Evolutionary conservation across 2,888 invertebrate genomes (phyloP).

Genomic region (Lamellibrachia columna): DNA sequence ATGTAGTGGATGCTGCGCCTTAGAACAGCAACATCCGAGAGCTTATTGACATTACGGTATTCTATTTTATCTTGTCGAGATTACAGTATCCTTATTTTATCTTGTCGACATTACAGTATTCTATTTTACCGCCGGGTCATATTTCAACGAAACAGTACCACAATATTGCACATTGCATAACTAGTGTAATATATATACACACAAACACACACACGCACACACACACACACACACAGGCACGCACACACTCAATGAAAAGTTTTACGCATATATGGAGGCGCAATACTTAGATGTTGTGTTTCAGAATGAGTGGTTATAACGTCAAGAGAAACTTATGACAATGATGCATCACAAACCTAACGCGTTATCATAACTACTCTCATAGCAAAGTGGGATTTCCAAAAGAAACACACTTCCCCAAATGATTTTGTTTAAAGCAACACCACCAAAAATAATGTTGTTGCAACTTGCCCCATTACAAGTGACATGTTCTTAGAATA

Average conservation of each 20-base stretch:
- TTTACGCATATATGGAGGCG: too few species aligned
- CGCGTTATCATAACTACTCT: neutral
- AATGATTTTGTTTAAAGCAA: neutral
- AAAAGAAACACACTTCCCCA: neutral
- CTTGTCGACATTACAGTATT: neutral
- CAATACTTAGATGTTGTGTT: too few species aligned
- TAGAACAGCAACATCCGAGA: neutral
- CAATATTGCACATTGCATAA: neutral
- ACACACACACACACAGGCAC: too few species aligned
- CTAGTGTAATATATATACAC: neutral
- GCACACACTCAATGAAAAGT: too few species aligned
- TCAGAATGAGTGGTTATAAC: neutral
- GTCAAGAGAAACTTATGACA: neutral
- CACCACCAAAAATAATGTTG: too few species aligned
- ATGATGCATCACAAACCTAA: neutral
- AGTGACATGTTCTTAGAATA: neutral
- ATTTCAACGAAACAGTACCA: neutral
- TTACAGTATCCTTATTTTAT: too few species aligned
- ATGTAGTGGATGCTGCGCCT: neutral
- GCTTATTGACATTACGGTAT: neutral
- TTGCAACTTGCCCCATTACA: neutral
- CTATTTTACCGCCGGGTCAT: neutral
- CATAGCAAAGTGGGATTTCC: neutral
- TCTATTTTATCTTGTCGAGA: too few species aligned
- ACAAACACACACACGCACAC: too few species aligned